Percentiles rank a stretch among this genome's conserved stretches.
Evolutionary conservation across 2,113 vertebrate genomes (phyloP).

Genomic region (Actenoides lindsayi): DNA sequence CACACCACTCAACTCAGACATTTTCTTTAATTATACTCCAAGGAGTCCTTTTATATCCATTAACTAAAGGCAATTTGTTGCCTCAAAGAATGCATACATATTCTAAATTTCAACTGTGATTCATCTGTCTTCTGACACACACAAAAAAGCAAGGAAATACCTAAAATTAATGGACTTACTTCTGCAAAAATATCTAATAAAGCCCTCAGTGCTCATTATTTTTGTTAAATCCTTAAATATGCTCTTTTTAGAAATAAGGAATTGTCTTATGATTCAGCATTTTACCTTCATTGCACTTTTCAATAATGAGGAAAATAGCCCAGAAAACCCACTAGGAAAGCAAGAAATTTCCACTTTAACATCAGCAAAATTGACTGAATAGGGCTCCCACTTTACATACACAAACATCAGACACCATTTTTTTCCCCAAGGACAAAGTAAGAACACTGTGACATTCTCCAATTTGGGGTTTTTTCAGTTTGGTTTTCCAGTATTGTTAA

Average conservation of each 20-base stretch:
- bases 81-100: neutral
- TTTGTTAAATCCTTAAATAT: neutral
- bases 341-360: neutral
- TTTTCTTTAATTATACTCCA: constrained; percentile 26
- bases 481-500: neutral
- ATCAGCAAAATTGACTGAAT: neutral
- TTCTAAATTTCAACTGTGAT: constrained; percentile 11
- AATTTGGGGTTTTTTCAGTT: neutral
- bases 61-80: constrained; percentile 5
- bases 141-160: neutral
- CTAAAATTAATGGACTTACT: neutral
- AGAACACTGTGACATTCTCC: neutral
- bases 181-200: neutral
- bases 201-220: neutral
- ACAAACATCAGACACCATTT: neutral
- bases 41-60: neutral
- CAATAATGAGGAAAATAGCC: neutral
- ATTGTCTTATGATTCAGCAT: neutral
- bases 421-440: neutral
- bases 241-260: neutral
- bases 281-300: neutral
- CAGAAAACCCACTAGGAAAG: neutral
- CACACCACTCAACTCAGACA: neutral
- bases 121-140: neutral
- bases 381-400: neutral